These are phyloP conservation scores for Oreortyx pictus DNA, from an alignment of 2,797 vertebrate species.

Conservation along the genomic window DNA sequence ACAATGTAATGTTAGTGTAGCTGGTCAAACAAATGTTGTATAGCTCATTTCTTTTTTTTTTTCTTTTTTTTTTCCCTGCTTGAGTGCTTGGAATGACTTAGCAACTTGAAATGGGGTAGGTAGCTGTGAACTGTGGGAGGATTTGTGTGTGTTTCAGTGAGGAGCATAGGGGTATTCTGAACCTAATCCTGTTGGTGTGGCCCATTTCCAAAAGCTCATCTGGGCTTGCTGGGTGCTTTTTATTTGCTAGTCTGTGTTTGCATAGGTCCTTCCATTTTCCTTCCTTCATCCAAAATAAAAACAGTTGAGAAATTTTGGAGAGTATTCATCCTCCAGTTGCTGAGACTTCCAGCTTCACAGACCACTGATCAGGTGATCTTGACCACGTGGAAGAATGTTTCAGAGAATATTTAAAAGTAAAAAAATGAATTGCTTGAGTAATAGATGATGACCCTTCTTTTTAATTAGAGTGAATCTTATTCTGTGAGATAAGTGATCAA, in stretches of 20 bases:
- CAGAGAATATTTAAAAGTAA: neutral
- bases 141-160: neutral
- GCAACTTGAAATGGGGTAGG: slow-evolving; percentile 55
- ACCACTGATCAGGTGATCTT: neutral
- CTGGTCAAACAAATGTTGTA: neutral
- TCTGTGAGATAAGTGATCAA: neutral
- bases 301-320: neutral
- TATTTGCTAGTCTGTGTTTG: neutral
- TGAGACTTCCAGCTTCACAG: neutral
- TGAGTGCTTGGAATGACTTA: slow-evolving; percentile 59
- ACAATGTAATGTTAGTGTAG: neutral
- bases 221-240: neutral
- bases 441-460: neutral
- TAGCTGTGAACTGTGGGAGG: neutral
- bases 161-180: neutral
- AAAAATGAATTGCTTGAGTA: neutral
- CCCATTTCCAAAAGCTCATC: neutral
- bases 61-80: neutral
- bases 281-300: neutral
- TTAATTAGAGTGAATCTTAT: neutral
- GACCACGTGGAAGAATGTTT: neutral
- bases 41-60: neutral
- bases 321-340: neutral
- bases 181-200: neutral
- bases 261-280: neutral